Evolutionary conservation across 2,113 vertebrate species (phyloP).

Genomic region (Corythoichthys intestinalis): DNA sequence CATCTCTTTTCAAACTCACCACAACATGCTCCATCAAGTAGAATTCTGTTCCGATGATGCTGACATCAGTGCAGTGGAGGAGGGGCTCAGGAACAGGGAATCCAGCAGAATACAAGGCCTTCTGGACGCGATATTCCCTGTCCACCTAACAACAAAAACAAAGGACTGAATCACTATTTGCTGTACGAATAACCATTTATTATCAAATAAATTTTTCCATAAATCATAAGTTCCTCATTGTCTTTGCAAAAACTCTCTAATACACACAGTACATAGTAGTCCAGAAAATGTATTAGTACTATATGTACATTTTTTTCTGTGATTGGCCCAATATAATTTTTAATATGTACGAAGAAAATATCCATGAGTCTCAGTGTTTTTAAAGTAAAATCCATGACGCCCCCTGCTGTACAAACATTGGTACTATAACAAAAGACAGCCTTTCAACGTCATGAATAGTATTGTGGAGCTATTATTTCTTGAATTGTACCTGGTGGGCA

Average conservation of each 20-base stretch:
- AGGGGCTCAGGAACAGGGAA: constrained; percentile 89
- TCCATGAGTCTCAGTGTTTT: too few relatives aligned
- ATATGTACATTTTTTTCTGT: too few relatives aligned
- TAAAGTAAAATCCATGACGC: not conserved
- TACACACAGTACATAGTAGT: too few relatives aligned
- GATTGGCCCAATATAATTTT: too few relatives aligned
- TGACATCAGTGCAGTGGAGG: constrained; percentile 76
- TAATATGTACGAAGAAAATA: too few relatives aligned
- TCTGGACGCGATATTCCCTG: constrained; percentile 86
- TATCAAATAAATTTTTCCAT: too few relatives aligned
- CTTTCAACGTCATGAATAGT: not conserved
- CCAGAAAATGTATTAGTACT: too few relatives aligned
- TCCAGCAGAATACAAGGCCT: constrained; percentile 77
- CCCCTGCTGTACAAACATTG: constrained; percentile 9
- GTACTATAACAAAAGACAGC: not conserved
- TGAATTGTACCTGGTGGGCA: constrained; percentile 78
- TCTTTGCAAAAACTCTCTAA: too few relatives aligned
- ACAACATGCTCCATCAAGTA: constrained; percentile 89
- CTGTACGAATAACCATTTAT: not conserved
- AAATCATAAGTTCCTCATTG: too few relatives aligned
- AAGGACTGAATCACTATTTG: not conserved
- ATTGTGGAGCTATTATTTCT: not conserved
- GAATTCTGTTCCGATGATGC: constrained; percentile 89
- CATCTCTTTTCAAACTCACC: constrained; percentile 56
- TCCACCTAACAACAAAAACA: constrained; percentile 73